phyloP scores from a whole-genome alignment of 2,797 vertebrate genomes.

The Crocodylus rhombifer region DNA sequence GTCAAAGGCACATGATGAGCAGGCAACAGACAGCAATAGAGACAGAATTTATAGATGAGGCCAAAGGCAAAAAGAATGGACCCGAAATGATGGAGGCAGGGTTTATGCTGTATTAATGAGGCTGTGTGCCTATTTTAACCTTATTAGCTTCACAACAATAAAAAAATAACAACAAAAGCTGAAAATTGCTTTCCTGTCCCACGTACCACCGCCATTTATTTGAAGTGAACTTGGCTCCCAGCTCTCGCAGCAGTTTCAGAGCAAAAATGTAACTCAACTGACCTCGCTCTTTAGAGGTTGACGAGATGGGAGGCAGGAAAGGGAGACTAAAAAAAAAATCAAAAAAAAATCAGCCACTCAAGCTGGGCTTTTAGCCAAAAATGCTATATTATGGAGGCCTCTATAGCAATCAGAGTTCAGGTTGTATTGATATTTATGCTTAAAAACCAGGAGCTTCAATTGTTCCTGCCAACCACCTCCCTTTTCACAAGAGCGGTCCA shows the following conservation, averaged over 20 bases:
- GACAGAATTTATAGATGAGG: constrained; percentile 55
- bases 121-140: constrained; percentile 40
- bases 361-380: constrained; percentile 1
- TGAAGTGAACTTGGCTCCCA: not conserved
- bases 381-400: constrained; percentile 38
- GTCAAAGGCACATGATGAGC: constrained; percentile 5
- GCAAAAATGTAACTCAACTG: constrained; percentile 32
- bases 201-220: constrained; percentile 36
- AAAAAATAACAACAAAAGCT: not conserved
- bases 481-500: not conserved
- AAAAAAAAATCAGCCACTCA: not conserved
- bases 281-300: constrained; percentile 35
- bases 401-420: constrained; percentile 10
- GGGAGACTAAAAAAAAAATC: not conserved
- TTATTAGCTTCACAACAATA: constrained; percentile 46
- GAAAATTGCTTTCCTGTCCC: constrained; percentile 24
- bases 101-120: constrained; percentile 64
- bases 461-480: constrained; percentile 5
- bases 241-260: constrained; percentile 23
- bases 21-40: not conserved
- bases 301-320: constrained; percentile 1
- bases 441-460: not conserved
- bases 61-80: constrained; percentile 6
- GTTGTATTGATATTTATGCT: constrained; percentile 15
- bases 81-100: constrained; percentile 14